These are phyloP conservation scores for Calameuta pallipes DNA, from an alignment of 2,888 invertebrate genomes.

Conservation along the genomic window DNA sequence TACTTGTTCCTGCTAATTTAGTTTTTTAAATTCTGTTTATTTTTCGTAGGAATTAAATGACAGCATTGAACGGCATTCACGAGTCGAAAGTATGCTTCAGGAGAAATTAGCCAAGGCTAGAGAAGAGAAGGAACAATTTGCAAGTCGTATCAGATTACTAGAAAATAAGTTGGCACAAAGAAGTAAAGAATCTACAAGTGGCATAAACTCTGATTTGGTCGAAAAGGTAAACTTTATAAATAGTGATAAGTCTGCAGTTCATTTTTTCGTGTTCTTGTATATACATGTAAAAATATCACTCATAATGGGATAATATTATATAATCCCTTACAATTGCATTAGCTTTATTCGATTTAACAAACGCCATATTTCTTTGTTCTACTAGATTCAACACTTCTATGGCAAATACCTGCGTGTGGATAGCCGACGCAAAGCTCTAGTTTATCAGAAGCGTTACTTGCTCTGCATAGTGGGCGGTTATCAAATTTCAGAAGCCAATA, in stretches of 20 bases:
- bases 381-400: slow-evolving; percentile 72
- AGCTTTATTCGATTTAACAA: slow-evolving; percentile 2
- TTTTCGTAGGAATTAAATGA: slow-evolving; percentile 42
- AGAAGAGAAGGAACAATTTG: slow-evolving; percentile 50
- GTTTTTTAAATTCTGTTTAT: slow-evolving; percentile 11
- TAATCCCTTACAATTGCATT: neutral
- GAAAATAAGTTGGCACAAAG: slow-evolving; percentile 43
- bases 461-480: slow-evolving; percentile 75
- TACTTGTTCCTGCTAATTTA: neutral
- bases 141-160: slow-evolving; percentile 38
- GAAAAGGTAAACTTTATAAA: slow-evolving; percentile 45
- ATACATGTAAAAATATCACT: neutral
- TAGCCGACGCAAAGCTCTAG: slow-evolving; percentile 87
- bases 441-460: slow-evolving; percentile 92
- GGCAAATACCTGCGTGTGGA: slow-evolving; percentile 82
- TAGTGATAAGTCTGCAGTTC: neutral
- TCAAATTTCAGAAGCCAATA: slow-evolving; percentile 69
- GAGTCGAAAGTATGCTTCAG: slow-evolving; percentile 46
- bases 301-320: neutral
- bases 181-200: slow-evolving; percentile 18
- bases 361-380: slow-evolving; percentile 39
- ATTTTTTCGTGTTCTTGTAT: neutral
- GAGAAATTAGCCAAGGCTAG: slow-evolving; percentile 47
- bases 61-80: slow-evolving; percentile 39
- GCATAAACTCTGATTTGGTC: slow-evolving; percentile 49